A percentile compares a stretch with the other conserved stretches of the same genome.
phyloP scores from a whole-genome alignment of 2,113 vertebrate species.

The Elaphurus davidianus region DNA sequence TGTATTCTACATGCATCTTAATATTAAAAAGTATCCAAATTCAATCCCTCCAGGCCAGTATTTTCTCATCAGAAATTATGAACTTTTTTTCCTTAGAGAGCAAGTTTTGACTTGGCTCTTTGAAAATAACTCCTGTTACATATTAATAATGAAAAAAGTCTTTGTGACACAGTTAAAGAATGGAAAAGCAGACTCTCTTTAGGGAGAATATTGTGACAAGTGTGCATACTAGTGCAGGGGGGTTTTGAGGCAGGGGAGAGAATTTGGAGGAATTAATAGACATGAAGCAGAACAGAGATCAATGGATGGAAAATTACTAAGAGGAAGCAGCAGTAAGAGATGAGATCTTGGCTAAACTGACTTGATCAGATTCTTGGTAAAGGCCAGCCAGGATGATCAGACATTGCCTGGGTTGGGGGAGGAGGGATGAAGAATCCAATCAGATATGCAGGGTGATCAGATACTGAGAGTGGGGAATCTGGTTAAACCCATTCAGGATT shows the following conservation, averaged over 20 bases:
- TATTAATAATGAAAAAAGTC: neutral
- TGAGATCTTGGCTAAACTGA: neutral
- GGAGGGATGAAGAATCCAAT: neutral
- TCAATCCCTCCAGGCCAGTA: neutral
- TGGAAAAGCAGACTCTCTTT: neutral
- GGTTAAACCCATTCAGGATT: neutral
- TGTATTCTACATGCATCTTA: neutral
- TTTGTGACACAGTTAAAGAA: neutral
- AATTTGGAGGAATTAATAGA: neutral
- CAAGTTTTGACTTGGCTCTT: neutral
- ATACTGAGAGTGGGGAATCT: neutral
- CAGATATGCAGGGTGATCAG: neutral
- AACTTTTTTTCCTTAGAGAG: neutral
- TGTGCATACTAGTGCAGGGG: neutral
- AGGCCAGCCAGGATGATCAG: neutral
- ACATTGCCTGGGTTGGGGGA: neutral
- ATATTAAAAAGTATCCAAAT: neutral
- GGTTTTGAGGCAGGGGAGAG: neutral
- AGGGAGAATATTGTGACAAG: neutral
- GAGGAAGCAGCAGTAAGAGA: neutral
- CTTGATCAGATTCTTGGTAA: neutral
- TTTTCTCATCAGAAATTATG: neutral
- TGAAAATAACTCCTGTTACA: neutral
- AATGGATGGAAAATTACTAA: neutral
- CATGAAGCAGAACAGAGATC: neutral